phyloP scores from a whole-genome alignment of 2,113 vertebrate species.

The Macaca fascicularis region T2T-MFA8v1.1 NC_088377.1:139912501-139913000 shows the following conservation, averaged over 20 bases:
- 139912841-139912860: conserved; percentile 29
- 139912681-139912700: neutral
- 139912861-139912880: conserved; percentile 50
- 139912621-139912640: no score
- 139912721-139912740: neutral
- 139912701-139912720: neutral
- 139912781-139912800: neutral
- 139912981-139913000: conserved; percentile 75
- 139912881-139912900: conserved; percentile 58
- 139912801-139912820: neutral
- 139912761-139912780: neutral
- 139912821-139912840: neutral
- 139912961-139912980: conserved; percentile 61
- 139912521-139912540: no score
- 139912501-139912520: no score
- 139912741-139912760: neutral
- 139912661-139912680: no score
- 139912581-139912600: no score
- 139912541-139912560: no score
- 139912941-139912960: conserved; percentile 81
- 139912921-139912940: conserved; percentile 77
- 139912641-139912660: no score
- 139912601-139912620: no score
- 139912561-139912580: no score
- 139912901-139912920: conserved; percentile 66